Conservation (phyloP, 2,113 vertebrate genomes). For the Dicaeum eximium region DNA sequence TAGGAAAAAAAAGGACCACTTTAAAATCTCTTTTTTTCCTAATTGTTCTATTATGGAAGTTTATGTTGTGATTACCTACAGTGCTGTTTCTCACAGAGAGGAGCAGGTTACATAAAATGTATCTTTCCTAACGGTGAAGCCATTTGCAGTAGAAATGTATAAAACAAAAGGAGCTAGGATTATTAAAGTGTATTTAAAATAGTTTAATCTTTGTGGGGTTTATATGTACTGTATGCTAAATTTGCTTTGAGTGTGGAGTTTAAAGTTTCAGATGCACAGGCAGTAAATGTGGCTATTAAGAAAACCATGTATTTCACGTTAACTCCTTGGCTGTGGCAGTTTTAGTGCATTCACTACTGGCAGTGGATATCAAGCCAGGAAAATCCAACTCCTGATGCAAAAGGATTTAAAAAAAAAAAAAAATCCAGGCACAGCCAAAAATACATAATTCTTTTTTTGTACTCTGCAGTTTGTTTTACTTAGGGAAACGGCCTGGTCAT, state of each 20-base stretch:
- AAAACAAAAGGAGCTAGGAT: conserved; percentile 21
- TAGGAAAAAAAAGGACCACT: not conserved
- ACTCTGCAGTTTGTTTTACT: conserved; percentile 76
- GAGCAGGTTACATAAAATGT: not conserved
- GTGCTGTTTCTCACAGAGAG: not conserved
- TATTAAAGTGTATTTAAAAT: conserved; percentile 34
- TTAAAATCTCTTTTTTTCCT: not conserved
- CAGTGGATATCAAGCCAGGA: conserved; percentile 58
- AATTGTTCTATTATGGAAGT: conserved; percentile 15
- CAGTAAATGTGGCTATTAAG: conserved; percentile 63
- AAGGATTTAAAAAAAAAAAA: conserved; percentile 37
- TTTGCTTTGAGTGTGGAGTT: conserved; percentile 38
- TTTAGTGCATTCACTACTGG: conserved; percentile 11
- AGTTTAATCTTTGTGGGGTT: conserved; percentile 24
- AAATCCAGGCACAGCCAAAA: conserved; percentile 55
- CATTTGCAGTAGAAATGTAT: conserved; percentile 23
- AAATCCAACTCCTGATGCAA: conserved; percentile 63
- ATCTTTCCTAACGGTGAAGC: not conserved
- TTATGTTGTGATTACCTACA: not conserved
- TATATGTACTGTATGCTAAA: conserved; percentile 44
- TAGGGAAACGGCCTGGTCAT: conserved; percentile 74
- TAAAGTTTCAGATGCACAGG: conserved; percentile 48
- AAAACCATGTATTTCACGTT: conserved; percentile 41
- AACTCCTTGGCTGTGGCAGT: conserved; percentile 33
- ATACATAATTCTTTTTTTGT: conserved; percentile 71